Evolutionary conservation across 2,888 invertebrate species (phyloP), one percentile per base, ranked within the genome.

Genomic region (Andricus curvator): DNA sequence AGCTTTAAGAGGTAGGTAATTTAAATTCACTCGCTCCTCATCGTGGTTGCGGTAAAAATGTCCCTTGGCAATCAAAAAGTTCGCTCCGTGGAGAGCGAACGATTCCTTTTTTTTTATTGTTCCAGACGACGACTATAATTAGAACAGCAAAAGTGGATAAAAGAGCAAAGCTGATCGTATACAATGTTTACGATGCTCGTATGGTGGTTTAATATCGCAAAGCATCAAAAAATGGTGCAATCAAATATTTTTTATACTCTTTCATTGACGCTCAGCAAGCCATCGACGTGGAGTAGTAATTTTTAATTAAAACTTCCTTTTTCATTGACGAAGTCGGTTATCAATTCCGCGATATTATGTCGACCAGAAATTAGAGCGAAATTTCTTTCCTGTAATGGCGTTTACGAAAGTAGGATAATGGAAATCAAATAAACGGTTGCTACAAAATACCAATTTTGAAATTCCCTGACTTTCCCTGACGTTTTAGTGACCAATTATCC

Each of bases 221-320:
- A 4, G 4, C 29, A 22, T 56, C 3, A 56, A 74, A 70, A 74
- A 74, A 56, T 33, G 25, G 25, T 17, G 4, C n/a, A 9, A 0
- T 5, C 20, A 51, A 74, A 6, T n/a, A 60, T 15, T 60, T 70
- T 60, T 74, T 37, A 11, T 2, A 56, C n/a, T 6, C 56, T n/a
- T 48, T 68, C 48, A 68, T 44, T 48, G 48, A 68, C 48, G 48
- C 22, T 33, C 33, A n/a, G 51, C 13, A 56, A 25, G 33, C 33
- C 13, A 74, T 56, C 29, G 25, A 70, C 11, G 5, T 3, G 20
- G 56, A 2, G n/a, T 70, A 29, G 29, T n/a, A 70, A 70, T 51
- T 70, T 70, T 74, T 74, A 74, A 74, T 74, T 74, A 37, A 74
- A 74, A 74, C 51, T 74, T 74, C n/a, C n/a, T 29, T 51, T 56